A percentile compares a stretch with the other conserved stretches of the same genome.
phyloP scores from a whole-genome alignment of 2,888 invertebrate genomes.

The Synanthedon myopaeformis region DNA sequence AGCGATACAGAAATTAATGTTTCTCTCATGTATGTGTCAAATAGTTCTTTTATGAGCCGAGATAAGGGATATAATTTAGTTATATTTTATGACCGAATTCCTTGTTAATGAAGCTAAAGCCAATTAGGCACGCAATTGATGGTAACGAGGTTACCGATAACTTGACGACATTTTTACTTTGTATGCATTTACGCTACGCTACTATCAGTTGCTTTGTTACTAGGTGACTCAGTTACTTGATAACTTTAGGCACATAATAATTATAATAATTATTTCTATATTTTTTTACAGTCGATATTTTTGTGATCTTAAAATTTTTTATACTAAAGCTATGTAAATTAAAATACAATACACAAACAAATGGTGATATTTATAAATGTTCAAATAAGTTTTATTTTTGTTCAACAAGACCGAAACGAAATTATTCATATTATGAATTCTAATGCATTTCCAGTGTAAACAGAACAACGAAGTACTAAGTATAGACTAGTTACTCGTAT shows the following conservation, averaged over 20 bases:
- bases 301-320: too few relatives aligned
- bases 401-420: not conserved
- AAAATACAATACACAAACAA: too few relatives aligned
- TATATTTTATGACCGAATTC: not conserved
- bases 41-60: not conserved
- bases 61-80: not conserved
- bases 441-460: not conserved
- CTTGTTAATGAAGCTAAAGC: not conserved
- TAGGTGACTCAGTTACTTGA: too few relatives aligned
- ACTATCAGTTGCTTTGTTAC: too few relatives aligned
- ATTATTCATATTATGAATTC: not conserved
- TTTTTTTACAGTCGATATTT: too few relatives aligned
- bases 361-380: too few relatives aligned
- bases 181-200: not conserved
- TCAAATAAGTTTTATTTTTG: too few relatives aligned
- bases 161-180: not conserved
- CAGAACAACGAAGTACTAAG: not conserved
- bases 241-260: too few relatives aligned
- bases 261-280: too few relatives aligned
- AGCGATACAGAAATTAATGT: not conserved
- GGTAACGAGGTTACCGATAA: not conserved
- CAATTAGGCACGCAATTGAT: not conserved
- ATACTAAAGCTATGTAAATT: too few relatives aligned
- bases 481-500: too few relatives aligned
- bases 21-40: not conserved